Percentiles rank a stretch among this genome's conserved stretches.
Evolutionary conservation across 2,113 vertebrate species (phyloP).

Genomic region (Taxidea taxus): DNA sequence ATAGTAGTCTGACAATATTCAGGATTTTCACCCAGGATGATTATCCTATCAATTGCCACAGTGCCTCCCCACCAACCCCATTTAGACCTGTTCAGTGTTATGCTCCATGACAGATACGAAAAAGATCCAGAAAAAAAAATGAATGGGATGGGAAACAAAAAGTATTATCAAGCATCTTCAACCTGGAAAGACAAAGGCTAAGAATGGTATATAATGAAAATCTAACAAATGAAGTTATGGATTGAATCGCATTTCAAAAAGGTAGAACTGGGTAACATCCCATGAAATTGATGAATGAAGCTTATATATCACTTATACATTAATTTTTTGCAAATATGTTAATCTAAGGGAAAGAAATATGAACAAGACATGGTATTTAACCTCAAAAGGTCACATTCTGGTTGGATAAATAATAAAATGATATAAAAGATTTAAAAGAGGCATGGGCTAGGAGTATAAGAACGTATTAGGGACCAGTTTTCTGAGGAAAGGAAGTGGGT

Average conservation of each 20-base stretch:
- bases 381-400: neutral
- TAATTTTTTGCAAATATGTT: neutral
- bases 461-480: neutral
- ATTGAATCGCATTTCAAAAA: neutral
- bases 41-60: neutral
- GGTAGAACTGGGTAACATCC: neutral
- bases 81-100: neutral
- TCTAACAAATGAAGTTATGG: neutral
- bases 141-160: neutral
- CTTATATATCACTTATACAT: neutral
- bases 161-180: neutral
- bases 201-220: neutral
- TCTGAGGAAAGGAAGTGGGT: neutral
- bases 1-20: neutral
- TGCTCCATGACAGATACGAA: neutral
- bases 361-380: neutral
- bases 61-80: neutral
- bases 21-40: neutral
- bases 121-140: constrained; percentile 14
- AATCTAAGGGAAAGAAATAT: neutral
- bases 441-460: neutral
- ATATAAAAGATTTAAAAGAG: neutral
- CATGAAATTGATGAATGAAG: neutral
- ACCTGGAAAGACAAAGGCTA: neutral
- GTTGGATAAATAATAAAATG: constrained; percentile 12